A percentile compares a stretch with the other conserved stretches of the same genome.
Conservation (phyloP, 2,888 invertebrate species). For the Xanthorhoe designata region DNA sequence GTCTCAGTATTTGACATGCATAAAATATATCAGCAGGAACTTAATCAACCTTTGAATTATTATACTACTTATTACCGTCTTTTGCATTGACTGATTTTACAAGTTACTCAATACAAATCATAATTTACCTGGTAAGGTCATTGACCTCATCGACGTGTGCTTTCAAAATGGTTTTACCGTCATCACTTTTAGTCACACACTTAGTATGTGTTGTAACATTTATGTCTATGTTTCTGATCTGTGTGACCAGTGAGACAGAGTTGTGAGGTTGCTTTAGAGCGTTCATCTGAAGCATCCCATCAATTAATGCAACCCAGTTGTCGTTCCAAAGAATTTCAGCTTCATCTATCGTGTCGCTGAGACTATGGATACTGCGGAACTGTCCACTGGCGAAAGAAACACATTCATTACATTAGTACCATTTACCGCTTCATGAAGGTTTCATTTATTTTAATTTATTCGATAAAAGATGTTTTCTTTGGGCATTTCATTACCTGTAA, state of each 20-base stretch:
- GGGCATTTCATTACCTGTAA: not conserved
- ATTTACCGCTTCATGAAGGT: too few species aligned
- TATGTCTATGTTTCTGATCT: conserved; percentile 48
- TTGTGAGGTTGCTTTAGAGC: conserved; percentile 86
- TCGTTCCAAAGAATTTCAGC: conserved; percentile 85
- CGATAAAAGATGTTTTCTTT: too few species aligned
- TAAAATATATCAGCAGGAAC: too few species aligned
- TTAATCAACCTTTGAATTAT: too few species aligned
- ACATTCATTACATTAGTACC: not conserved
- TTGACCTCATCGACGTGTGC: conserved; percentile 15
- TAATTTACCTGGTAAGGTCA: not conserved
- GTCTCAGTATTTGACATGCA: too few species aligned
- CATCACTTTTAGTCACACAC: conserved; percentile 14
- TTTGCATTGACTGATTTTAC: too few species aligned
- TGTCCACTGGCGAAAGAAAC: conserved; percentile 46
- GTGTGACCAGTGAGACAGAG: conserved; percentile 86
- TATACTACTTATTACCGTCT: too few species aligned
- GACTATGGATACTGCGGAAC: conserved; percentile 51
- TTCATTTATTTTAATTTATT: too few species aligned
- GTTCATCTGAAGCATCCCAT: conserved; percentile 91
- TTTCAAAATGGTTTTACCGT: conserved; percentile 45
- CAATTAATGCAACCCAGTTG: conserved; percentile 93
- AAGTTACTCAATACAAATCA: not conserved
- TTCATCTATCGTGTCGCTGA: conserved; percentile 47
- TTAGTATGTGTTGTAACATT: conserved; percentile 46